Percentiles rank a stretch among this genome's conserved stretches.
phyloP scores from a whole-genome alignment of 1,140 invertebrate genomes.

The Coelopa frigida region DNA sequence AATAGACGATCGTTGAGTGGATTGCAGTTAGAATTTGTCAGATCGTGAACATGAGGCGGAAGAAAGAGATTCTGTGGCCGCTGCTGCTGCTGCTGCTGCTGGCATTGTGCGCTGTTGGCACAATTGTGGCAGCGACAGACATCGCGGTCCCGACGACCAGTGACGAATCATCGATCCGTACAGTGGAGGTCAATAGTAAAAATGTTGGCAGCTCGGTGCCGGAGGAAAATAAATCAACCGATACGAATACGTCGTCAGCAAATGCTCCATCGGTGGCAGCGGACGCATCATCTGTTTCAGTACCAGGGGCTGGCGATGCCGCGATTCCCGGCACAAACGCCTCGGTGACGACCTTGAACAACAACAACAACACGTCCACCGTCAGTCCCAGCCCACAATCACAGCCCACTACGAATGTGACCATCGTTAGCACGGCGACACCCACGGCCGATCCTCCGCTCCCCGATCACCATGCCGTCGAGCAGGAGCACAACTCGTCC shows the following conservation, averaged over 20 bases:
- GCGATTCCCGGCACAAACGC: not conserved
- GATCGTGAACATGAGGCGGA: conserved; percentile 5
- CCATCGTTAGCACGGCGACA: conserved; percentile 11
- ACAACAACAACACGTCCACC: not conserved
- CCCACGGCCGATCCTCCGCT: conserved; percentile 32
- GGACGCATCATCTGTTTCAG: not conserved
- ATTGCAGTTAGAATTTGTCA: too few species aligned
- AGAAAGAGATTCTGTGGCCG: not conserved
- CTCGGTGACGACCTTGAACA: not conserved
- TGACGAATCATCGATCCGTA: not conserved
- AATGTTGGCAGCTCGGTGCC: too few species aligned
- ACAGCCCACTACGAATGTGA: conserved; percentile 3
- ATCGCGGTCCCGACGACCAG: not conserved
- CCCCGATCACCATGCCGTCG: conserved; percentile 74
- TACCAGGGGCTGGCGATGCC: not conserved
- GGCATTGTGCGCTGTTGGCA: conserved; percentile 1
- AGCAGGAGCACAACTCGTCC: conserved; percentile 92
- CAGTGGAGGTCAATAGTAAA: not conserved
- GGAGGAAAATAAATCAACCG: not conserved
- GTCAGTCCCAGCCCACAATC: not conserved
- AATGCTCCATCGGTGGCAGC: not conserved
- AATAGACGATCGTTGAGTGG: too few species aligned
- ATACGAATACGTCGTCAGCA: not conserved
- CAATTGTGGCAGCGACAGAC: conserved; percentile 4
- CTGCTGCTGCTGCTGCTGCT: not conserved